These are phyloP conservation scores for Sebastes miniatus DNA, from an alignment of 2,797 vertebrate species.

Conservation along the genomic window DNA sequence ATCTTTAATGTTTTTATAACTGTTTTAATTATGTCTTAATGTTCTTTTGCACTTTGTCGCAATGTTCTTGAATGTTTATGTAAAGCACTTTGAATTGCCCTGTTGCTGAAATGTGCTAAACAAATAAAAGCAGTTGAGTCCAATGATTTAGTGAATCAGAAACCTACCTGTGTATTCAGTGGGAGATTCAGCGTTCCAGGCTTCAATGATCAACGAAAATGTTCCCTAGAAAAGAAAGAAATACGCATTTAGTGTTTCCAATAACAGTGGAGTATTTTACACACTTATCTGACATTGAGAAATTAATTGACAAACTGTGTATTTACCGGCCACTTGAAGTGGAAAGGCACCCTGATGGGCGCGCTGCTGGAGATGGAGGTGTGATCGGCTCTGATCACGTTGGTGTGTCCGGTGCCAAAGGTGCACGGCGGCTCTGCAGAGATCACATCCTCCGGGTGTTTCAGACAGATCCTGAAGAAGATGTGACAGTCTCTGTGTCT, in stretches of 20 bases:
- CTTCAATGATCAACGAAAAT: constrained; percentile 89
- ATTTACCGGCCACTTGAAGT: constrained; percentile 90
- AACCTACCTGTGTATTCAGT: constrained; percentile 86
- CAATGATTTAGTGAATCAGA: not conserved
- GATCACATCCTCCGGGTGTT: constrained; percentile 86
- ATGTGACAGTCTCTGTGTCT: constrained; percentile 84
- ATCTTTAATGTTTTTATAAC: too few relatives aligned
- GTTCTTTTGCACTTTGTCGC: accelerated
- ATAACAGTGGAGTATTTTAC: not conserved
- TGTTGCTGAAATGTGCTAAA: too few relatives aligned
- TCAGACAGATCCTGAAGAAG: constrained; percentile 89
- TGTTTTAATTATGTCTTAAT: too few relatives aligned
- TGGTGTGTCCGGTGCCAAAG: constrained; percentile 85
- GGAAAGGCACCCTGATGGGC: constrained; percentile 86
- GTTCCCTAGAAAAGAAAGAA: constrained; percentile 76
- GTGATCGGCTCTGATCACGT: constrained; percentile 80
- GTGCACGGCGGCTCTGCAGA: constrained; percentile 86
- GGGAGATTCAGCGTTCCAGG: constrained; percentile 86
- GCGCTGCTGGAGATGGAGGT: constrained; percentile 80
- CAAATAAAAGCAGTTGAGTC: too few relatives aligned
- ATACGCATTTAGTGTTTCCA: not conserved
- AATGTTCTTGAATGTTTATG: too few relatives aligned
- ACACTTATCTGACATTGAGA: accelerated
- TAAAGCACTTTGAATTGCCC: too few relatives aligned
- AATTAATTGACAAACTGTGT: not conserved